Percentiles rank a stretch among this genome's conserved stretches.
These are phyloP conservation scores for Orthonevra nobilis DNA, from an alignment of 2,888 invertebrate species.

Conservation along the genomic window DNA sequence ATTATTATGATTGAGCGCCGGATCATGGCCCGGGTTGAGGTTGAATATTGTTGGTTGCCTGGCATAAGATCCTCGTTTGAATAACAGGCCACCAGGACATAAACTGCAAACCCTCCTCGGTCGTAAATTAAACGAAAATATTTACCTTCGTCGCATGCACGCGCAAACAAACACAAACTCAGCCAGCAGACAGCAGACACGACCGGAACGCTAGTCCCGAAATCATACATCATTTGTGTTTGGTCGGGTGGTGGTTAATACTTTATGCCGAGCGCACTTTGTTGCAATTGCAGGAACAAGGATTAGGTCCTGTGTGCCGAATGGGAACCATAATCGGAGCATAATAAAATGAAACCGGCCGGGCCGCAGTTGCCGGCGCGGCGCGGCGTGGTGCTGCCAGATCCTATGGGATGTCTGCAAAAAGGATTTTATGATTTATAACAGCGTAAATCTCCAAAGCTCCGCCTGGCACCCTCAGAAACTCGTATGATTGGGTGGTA, in stretches of 20 bases:
- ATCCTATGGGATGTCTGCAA: slow-evolving; percentile 65
- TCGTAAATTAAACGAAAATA: slow-evolving; percentile 66
- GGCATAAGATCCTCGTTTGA: slow-evolving; percentile 28
- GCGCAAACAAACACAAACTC: slow-evolving; percentile 10
- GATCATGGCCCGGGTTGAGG: slow-evolving; percentile 9
- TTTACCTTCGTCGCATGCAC: slow-evolving; percentile 54
- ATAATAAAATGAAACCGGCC: slow-evolving; percentile 51
- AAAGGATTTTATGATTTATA: slow-evolving; percentile 65
- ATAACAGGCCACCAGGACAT: slow-evolving; percentile 23
- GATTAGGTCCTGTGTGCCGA: not conserved
- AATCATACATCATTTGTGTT: slow-evolving; percentile 55
- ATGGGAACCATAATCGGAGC: slow-evolving; percentile 43
- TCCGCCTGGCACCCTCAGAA: slow-evolving; percentile 10
- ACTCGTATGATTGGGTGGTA: slow-evolving; percentile 20
- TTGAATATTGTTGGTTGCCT: slow-evolving; percentile 23
- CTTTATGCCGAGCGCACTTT: slow-evolving; percentile 50
- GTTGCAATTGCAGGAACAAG: slow-evolving; percentile 18
- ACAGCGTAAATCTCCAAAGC: slow-evolving; percentile 53
- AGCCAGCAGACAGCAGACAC: too few relatives aligned
- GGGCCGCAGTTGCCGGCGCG: slow-evolving; percentile 27
- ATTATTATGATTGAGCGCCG: slow-evolving; percentile 59
- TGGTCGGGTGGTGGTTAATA: slow-evolving; percentile 44
- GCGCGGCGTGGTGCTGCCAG: slow-evolving; percentile 17
- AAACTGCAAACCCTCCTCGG: slow-evolving; percentile 24
- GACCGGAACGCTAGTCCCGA: slow-evolving; percentile 17